phyloP scores from a whole-genome alignment of 2,113 vertebrate species.

The Zapus hudsonius region DNA sequence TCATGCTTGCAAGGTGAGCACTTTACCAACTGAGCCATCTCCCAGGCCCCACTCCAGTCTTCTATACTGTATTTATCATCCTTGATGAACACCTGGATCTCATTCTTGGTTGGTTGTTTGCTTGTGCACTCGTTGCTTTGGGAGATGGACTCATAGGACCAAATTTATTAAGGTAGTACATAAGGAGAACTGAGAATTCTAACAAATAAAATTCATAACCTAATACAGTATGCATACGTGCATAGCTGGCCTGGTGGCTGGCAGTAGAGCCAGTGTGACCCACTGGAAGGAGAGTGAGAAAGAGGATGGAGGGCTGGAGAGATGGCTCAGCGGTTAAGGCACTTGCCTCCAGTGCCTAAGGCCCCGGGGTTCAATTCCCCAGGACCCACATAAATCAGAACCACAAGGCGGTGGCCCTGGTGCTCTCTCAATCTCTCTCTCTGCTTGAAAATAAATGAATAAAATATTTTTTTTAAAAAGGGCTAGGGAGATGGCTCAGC shows the following conservation, averaged over 20 bases:
- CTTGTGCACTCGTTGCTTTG: not conserved
- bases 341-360: too few relatives aligned
- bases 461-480: too few relatives aligned
- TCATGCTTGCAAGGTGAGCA: too few relatives aligned
- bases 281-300: not conserved
- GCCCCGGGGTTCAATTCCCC: too few relatives aligned
- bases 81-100: not conserved
- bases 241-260: not conserved
- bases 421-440: too few relatives aligned
- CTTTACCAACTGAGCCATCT: too few relatives aligned
- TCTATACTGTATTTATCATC: not conserved
- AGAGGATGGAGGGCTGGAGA: accelerated
- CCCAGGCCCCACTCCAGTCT: too few relatives aligned
- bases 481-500: too few relatives aligned
- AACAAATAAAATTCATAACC: conserved; percentile 2
- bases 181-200: not conserved
- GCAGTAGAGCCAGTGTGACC: not conserved
- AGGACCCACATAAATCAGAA: too few relatives aligned
- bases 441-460: too few relatives aligned
- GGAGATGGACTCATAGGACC: not conserved
- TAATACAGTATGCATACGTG: not conserved
- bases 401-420: too few relatives aligned
- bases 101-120: conserved; percentile 13
- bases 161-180: conserved; percentile 4
- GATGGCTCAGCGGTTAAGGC: too few relatives aligned